Evolutionary conservation across 2,888 invertebrate genomes (phyloP), one percentile per base, ranked within the genome.

Genomic region (Seladonia tumulorum): DNA sequence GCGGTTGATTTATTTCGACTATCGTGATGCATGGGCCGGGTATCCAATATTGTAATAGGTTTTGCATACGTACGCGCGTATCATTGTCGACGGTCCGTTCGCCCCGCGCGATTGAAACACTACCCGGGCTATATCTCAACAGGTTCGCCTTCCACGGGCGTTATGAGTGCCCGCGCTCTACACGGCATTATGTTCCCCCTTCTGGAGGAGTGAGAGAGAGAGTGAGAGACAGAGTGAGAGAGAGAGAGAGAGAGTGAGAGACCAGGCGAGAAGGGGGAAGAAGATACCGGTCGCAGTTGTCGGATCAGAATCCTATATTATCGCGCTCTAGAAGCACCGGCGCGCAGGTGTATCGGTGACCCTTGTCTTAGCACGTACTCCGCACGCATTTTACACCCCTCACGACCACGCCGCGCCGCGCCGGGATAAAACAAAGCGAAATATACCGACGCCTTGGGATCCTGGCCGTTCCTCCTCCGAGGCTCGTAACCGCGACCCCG

Each of bases 101-200:
- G 83, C 86, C 66, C 86, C 85, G 86, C 10, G 92, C 94, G 93
- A 94, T 94, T 94, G 94, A 95, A 95, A 94, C 94, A 94, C 94
- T 94, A 94, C 92, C 94, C 93, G 93, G 94, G 94, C 94, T 93
- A 94, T 94, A 94, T 93, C 93, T 95, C 94, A 94, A 92, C 94
- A 92, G 93, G 93, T 92, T 92, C 92, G 92, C 91, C 53, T 53
- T 53, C 53, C 53, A 53, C 91, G 91, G 92, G 93, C 93, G 94
- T 94, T 94, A 94, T 94, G 94, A 94, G 93, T 93, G 93, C 92
- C 93, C 92, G 93, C 92, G 93, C 92, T 93, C 92, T 92, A 93
- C 93, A 92, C 91, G 93, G 93, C 93, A 93, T 93, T 93, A 93
- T 92, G 92, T 92, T 93, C 92, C 88, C n/a, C n/a, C 22, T 5